Evolutionary conservation across 2,888 invertebrate species (phyloP), one percentile per base, ranked within the genome.

Genomic region (Ectemnius lituratus): DNA sequence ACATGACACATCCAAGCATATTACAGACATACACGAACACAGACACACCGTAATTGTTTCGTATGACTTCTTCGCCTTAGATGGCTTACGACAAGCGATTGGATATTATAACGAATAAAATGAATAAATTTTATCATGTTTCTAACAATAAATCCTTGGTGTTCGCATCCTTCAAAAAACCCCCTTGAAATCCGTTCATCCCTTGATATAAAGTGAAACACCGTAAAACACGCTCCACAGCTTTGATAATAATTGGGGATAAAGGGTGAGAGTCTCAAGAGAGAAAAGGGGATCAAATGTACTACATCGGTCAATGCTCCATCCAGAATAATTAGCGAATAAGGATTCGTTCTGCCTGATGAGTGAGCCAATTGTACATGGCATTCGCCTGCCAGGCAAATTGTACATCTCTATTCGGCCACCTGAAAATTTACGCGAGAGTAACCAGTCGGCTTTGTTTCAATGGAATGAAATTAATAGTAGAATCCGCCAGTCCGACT

Each of bases 51-150:
- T 16, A 16, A 52, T 52, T 52, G 52, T 52, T 52, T 52, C 52
- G 16, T 52, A 52, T 52, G 52, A 52, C 52, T 52, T 16, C 16
- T 52, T 52, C 52, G 52, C 52, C 52, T 52, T 52, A 52, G 52
- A 52, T 16, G 52, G 52, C 52, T 52, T 52, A 52, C 52, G 16
- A 14, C 52, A 52, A 16, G 52, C 16, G 52, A 52, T 16, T 16
- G 52, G 16, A 52, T 16, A 52, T 52, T 52, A 52, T 52, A 37
- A 52, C 52, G 52, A 52, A 52, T 52, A 52, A 52, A 37, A 14
- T 52, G 16, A 52, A 52, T 52, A 52, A 52, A 52, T 52, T 52
- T 52, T 52, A 52, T 16, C 52, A 52, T 52, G 52, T 52, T 52
- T 52, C n/a, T 52, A 52, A 52, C 52, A 52, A 52, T 52, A 52